Evolutionary conservation across 2,797 vertebrate species (phyloP).

Genomic region (Danio jaintianensis): DNA sequence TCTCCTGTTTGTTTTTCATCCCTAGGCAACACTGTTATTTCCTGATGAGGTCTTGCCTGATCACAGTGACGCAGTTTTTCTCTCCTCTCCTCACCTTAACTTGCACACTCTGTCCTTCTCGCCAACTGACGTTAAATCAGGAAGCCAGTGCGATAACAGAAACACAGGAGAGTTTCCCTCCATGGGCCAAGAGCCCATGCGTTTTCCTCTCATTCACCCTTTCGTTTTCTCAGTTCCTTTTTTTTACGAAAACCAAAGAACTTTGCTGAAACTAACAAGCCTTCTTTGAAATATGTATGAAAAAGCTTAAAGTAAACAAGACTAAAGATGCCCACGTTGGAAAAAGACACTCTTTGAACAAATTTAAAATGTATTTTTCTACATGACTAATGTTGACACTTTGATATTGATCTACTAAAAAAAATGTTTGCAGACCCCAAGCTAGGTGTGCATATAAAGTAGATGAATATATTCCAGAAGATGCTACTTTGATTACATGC

Average conservation of each 20-base stretch:
- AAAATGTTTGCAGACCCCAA: slow-evolving; percentile 13
- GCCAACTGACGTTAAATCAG: slow-evolving; percentile 17
- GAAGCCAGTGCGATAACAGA: slow-evolving; percentile 34
- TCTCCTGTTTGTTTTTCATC: slow-evolving; percentile 66
- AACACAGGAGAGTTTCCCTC: slow-evolving; percentile 39
- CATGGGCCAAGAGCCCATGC: slow-evolving; percentile 18
- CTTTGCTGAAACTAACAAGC: not conserved
- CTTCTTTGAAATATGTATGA: not conserved
- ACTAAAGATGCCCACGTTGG: not conserved
- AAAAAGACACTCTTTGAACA: slow-evolving; percentile 3
- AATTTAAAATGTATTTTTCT: slow-evolving; percentile 24
- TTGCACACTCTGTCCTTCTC: slow-evolving; percentile 19
- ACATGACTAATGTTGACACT: not conserved
- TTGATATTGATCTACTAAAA: not conserved
- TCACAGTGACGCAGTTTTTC: slow-evolving; percentile 58
- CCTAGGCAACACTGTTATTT: slow-evolving; percentile 71
- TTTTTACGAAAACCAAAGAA: not conserved
- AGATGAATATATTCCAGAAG: not conserved
- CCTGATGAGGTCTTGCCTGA: slow-evolving; percentile 64
- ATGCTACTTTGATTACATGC: not conserved
- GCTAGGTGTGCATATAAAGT: not conserved
- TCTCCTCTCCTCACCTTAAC: slow-evolving; percentile 32
- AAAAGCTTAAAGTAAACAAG: not conserved
- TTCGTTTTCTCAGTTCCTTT: slow-evolving; percentile 10
- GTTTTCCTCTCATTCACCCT: not conserved